These are phyloP conservation scores for Tachycineta bicolor DNA, from an alignment of 2,113 vertebrate genomes.

Conservation along the genomic window DNA sequence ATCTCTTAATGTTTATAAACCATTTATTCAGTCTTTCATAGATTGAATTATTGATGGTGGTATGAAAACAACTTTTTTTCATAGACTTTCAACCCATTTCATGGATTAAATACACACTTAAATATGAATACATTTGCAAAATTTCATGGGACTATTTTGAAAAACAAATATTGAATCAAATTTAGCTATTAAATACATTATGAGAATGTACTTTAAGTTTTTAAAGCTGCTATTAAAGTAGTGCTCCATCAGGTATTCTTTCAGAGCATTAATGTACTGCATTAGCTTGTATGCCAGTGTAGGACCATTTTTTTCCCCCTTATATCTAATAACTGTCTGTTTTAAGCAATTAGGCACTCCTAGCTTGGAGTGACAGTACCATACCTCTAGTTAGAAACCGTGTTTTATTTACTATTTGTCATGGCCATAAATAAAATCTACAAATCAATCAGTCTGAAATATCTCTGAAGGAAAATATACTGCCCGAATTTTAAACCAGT, in stretches of 20 bases:
- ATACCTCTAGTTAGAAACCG: conserved; percentile 1
- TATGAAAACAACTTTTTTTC: background rate
- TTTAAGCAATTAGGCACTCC: conserved; percentile 17
- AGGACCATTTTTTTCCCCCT: background rate
- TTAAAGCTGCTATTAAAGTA: background rate
- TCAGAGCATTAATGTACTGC: background rate
- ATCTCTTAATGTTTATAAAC: background rate
- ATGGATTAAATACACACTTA: background rate
- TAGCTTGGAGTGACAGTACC: conserved; percentile 5
- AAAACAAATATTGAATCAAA: background rate
- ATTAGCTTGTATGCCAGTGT: background rate
- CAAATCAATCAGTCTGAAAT: conserved; percentile 1
- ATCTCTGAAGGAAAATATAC: background rate
- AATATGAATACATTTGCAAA: background rate
- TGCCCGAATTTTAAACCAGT: conserved; percentile 6
- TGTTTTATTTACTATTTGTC: background rate
- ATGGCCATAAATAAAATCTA: background rate
- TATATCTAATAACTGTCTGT: background rate
- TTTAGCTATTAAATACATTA: background rate
- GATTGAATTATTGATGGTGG: background rate
- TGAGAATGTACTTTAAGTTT: background rate
- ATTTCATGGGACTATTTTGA: background rate
- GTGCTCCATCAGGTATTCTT: background rate
- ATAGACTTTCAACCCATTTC: background rate
- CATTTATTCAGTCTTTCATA: background rate